These are phyloP conservation scores for Noctua pronuba DNA, from an alignment of 2,888 invertebrate species.

Conservation along the genomic window DNA sequence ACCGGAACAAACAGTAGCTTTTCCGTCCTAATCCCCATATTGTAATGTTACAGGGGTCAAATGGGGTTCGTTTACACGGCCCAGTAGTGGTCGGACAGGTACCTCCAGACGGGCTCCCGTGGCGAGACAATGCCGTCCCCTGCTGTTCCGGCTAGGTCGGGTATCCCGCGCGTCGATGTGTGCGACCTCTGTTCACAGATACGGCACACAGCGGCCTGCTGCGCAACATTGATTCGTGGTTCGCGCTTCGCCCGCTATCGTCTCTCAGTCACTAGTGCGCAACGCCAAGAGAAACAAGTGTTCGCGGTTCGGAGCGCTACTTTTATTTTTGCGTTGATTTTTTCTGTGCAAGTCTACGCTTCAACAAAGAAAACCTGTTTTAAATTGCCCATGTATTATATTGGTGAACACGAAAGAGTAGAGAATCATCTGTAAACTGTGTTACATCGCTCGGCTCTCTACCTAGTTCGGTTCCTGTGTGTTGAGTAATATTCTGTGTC, in stretches of 20 bases:
- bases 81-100: conserved; percentile 75
- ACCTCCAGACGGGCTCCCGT: conserved; percentile 74
- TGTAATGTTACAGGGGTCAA: conserved; percentile 70
- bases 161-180: conserved; percentile 72
- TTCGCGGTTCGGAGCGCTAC: conserved; percentile 75
- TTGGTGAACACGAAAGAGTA: conserved; percentile 74
- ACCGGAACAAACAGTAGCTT: conserved; percentile 50
- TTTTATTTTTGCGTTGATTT: conserved; percentile 86
- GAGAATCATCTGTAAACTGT: conserved; percentile 74
- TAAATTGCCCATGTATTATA: conserved; percentile 75
- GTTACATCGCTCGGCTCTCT: conserved; percentile 78
- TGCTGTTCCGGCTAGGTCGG: conserved; percentile 67
- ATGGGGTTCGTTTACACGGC: conserved; percentile 78
- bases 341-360: conserved; percentile 77
- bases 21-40: conserved; percentile 49
- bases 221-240: conserved; percentile 89
- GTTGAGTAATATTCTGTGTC: conserved; percentile 89
- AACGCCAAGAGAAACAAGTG: conserved; percentile 87
- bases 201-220: conserved; percentile 80
- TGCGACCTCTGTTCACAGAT: conserved; percentile 73
- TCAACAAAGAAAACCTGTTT: conserved; percentile 83
- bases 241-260: conserved; percentile 80
- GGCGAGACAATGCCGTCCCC: conserved; percentile 77
- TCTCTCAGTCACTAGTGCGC: conserved; percentile 89
- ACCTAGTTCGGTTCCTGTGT: conserved; percentile 84